Evolutionary conservation across 2,797 vertebrate genomes (phyloP).

Genomic region (Alectoris magna): DNA sequence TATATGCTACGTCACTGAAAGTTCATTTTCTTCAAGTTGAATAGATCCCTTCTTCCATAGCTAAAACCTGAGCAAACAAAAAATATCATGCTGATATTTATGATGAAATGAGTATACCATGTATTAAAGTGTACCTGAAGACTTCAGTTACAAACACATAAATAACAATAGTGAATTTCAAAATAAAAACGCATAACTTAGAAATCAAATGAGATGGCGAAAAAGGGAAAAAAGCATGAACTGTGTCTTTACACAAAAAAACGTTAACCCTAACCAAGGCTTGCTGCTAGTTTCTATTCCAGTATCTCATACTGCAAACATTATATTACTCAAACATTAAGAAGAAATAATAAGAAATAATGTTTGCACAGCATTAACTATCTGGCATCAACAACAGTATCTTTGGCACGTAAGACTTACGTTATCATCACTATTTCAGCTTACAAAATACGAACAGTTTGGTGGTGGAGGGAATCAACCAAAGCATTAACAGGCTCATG

Average conservation of each 20-base stretch:
- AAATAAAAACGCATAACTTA: background rate
- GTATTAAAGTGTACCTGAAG: background rate
- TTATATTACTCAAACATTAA: background rate
- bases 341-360: constrained; percentile 54
- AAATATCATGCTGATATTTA: no score
- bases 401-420: background rate
- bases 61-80: background rate
- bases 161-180: background rate
- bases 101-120: background rate
- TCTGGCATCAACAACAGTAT: constrained; percentile 22
- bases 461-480: background rate
- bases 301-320: background rate
- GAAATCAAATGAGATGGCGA: background rate
- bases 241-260: background rate
- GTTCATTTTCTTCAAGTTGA: constrained; percentile 15
- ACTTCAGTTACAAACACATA: background rate
- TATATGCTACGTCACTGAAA: constrained; percentile 22
- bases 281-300: constrained; percentile 5
- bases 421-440: constrained; percentile 23
- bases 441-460: background rate
- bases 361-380: constrained; percentile 57
- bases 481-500: background rate
- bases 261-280: background rate
- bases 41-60: background rate
- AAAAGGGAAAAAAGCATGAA: background rate